Percentiles rank a stretch among this genome's conserved stretches.
Conservation (phyloP, 1,140 invertebrate species). For the Rhagoletis zephyria region DNA sequence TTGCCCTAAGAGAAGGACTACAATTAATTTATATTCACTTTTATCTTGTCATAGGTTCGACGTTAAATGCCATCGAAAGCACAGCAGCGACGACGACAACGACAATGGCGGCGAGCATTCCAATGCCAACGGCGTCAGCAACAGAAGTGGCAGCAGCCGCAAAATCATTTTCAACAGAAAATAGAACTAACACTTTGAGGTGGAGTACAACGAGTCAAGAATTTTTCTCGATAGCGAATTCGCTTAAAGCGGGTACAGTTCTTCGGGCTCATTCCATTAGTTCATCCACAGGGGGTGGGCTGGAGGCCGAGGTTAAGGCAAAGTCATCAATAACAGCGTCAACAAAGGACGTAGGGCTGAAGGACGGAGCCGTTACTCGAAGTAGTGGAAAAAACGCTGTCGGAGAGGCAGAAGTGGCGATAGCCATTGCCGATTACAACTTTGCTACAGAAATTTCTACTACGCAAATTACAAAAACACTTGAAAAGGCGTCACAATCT, state of each 20-base stretch:
- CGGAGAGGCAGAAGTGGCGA: background rate
- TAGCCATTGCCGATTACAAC: background rate
- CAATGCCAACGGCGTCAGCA: background rate
- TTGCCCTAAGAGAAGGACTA: background rate
- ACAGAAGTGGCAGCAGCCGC: background rate
- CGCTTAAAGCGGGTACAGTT: background rate
- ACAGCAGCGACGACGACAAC: conserved; percentile 28
- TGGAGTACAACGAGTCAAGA: background rate
- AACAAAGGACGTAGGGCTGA: background rate
- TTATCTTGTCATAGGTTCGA: conserved; percentile 48
- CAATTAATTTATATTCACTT: conserved; percentile 36
- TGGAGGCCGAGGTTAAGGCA: background rate
- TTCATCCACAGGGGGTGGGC: background rate
- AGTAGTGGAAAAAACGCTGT: background rate
- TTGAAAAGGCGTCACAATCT: background rate
- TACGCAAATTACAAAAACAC: background rate
- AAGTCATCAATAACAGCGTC: conserved; percentile 17
- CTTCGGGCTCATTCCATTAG: background rate
- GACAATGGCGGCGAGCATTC: background rate
- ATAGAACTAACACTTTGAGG: background rate
- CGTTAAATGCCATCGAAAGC: conserved; percentile 46
- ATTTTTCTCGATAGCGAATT: background rate
- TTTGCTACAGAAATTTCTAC: background rate
- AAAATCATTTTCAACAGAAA: background rate
- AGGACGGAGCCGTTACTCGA: background rate